phyloP scores from a whole-genome alignment of 1,140 invertebrate genomes.

The Drosophila nikananu region DNA sequence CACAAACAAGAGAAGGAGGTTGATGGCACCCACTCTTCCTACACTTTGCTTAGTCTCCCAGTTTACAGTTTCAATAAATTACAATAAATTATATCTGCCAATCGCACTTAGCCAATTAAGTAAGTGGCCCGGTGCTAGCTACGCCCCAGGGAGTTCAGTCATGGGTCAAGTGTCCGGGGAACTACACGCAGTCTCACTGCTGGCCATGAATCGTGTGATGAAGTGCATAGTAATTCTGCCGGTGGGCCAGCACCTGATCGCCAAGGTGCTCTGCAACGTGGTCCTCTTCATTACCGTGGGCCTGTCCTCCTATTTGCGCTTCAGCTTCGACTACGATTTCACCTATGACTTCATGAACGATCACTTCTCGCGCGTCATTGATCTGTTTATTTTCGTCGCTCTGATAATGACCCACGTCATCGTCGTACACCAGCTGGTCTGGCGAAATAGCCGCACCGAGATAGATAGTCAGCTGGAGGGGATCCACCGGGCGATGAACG shows the following conservation, averaged over 20 bases:
- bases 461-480: slow-evolving; percentile 48
- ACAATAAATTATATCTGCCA: background rate
- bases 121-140: background rate
- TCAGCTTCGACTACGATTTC: slow-evolving; percentile 55
- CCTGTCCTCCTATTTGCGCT: slow-evolving; percentile 1
- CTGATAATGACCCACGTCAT: slow-evolving; percentile 21
- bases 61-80: background rate
- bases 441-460: slow-evolving; percentile 28
- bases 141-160: slow-evolving; percentile 16
- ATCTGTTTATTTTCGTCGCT: slow-evolving; percentile 31
- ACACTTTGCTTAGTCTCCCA: too few relatives aligned
- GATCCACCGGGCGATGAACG: slow-evolving; percentile 7
- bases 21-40: background rate
- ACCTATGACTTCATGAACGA: slow-evolving; percentile 54
- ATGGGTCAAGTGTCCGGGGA: slow-evolving; percentile 52
- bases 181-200: slow-evolving; percentile 48
- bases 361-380: slow-evolving; percentile 49
- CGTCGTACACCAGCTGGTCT: slow-evolving; percentile 40
- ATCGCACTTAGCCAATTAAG: slow-evolving; percentile 40
- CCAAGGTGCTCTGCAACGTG: slow-evolving; percentile 37
- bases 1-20: background rate
- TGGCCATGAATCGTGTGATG: slow-evolving; percentile 46
- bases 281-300: background rate
- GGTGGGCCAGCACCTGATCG: background rate
- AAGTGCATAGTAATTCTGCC: slow-evolving; percentile 44